Evolutionary conservation across 1,140 invertebrate species (phyloP).

Genomic region (Pissodes strobi): DNA sequence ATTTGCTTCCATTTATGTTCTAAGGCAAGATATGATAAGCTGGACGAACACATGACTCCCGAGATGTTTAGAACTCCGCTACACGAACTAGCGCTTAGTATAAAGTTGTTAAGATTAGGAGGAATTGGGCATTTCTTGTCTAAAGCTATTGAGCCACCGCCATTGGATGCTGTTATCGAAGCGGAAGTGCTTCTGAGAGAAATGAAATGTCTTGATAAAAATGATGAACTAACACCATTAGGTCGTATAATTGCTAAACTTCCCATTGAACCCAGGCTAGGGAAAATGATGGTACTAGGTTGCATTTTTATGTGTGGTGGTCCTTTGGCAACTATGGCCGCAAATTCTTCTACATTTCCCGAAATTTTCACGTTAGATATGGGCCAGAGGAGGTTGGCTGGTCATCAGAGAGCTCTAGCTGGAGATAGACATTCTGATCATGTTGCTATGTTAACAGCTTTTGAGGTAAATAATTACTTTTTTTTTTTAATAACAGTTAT

Average conservation of each 20-base stretch:
- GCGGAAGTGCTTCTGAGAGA: constrained; percentile 77
- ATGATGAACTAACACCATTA: constrained; percentile 86
- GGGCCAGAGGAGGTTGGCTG: constrained; percentile 69
- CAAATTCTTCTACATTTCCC: constrained; percentile 89
- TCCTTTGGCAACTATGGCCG: constrained; percentile 89
- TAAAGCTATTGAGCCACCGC: constrained; percentile 92
- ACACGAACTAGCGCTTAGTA: constrained; percentile 85
- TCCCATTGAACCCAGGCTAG: constrained; percentile 89
- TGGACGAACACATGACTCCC: constrained; percentile 91
- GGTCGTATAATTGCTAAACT: constrained; percentile 90
- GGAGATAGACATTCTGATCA: constrained; percentile 91
- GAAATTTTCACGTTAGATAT: constrained; percentile 82
- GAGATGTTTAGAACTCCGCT: constrained; percentile 96
- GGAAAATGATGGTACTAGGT: constrained; percentile 94
- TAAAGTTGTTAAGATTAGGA: constrained; percentile 86
- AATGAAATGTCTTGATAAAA: constrained; percentile 84
- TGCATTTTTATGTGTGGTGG: constrained; percentile 86
- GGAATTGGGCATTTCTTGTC: constrained; percentile 89
- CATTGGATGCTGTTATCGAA: constrained; percentile 91
- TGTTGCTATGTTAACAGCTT: constrained; percentile 91
- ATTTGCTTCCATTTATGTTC: constrained; percentile 90
- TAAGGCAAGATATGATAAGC: constrained; percentile 68
- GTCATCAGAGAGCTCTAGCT: constrained; percentile 80
- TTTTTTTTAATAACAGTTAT: constrained; percentile 23
- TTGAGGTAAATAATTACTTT: constrained; percentile 63